phyloP scores from a whole-genome alignment of 2,113 vertebrate species.

The Diadophis punctatus region DNA sequence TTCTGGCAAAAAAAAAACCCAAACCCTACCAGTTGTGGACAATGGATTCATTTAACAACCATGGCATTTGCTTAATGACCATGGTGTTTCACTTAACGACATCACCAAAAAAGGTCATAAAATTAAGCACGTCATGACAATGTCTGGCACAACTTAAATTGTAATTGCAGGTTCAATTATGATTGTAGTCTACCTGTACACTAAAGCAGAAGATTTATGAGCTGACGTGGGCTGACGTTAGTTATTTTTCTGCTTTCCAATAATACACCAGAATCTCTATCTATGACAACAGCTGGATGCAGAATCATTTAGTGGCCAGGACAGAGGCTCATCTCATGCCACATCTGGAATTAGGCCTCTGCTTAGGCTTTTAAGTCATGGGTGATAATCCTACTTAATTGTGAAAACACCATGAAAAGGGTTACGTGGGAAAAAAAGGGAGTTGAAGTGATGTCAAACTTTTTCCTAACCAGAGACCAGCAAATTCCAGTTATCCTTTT shows the following conservation, averaged over 20 bases:
- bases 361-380: background rate
- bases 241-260: background rate
- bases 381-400: background rate
- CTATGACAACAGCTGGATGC: background rate
- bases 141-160: no score
- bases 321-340: background rate
- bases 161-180: no score
- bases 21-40: no score
- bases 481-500: background rate
- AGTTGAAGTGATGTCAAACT: background rate
- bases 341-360: background rate
- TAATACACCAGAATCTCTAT: background rate
- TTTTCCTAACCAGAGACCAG: background rate
- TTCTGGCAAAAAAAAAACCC: no score
- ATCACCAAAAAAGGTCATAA: no score
- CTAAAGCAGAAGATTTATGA: background rate
- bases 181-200: background rate
- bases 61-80: no score
- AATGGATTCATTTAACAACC: no score
- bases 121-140: no score
- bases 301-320: background rate
- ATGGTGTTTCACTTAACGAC: no score
- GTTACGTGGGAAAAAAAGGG: background rate
- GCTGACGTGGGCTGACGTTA: background rate
- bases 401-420: background rate